Percentiles rank a stretch among this genome's conserved stretches.
Evolutionary conservation across 2,113 vertebrate genomes (phyloP).

Genomic region (Cephalopholis sonnerati): DNA sequence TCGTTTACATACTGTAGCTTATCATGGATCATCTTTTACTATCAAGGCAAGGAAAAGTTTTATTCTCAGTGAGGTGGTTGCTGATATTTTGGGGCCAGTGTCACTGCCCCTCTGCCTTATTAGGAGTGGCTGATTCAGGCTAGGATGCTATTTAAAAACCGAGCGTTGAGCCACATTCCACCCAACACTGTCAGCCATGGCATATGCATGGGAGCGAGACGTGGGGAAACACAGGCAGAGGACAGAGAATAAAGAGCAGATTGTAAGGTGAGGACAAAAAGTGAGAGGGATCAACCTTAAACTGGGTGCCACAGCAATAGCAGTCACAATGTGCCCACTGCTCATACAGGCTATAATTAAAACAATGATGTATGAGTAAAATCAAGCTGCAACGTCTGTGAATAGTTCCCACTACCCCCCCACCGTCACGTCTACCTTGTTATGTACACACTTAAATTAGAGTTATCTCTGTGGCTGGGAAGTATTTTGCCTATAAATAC

Average conservation of each 20-base stretch:
- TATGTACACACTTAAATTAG: constrained; percentile 70
- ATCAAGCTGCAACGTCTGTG: neutral
- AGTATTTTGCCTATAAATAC: constrained; percentile 73
- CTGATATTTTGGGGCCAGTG: constrained; percentile 81
- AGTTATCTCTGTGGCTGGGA: constrained; percentile 38
- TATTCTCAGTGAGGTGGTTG: constrained; percentile 72
- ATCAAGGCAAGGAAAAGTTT: constrained; percentile 59
- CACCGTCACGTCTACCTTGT: constrained; percentile 32
- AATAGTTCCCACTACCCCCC: constrained; percentile 3
- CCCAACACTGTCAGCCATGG: constrained; percentile 66
- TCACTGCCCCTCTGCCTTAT: constrained; percentile 80
- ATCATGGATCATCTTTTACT: constrained; percentile 24
- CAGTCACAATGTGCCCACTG: neutral
- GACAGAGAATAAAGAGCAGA: constrained; percentile 2
- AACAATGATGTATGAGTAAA: constrained; percentile 4
- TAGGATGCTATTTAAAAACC: constrained; percentile 85
- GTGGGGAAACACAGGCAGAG: constrained; percentile 33
- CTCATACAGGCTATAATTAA: constrained; percentile 14
- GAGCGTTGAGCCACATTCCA: constrained; percentile 80
- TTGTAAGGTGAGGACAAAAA: neutral
- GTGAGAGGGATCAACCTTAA: neutral
- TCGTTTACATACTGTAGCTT: constrained; percentile 7
- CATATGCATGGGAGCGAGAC: constrained; percentile 46
- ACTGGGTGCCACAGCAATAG: neutral
- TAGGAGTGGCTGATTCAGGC: constrained; percentile 76